Evolutionary conservation across 2,888 invertebrate species (phyloP).

Genomic region (Copidosoma aretas): DNA sequence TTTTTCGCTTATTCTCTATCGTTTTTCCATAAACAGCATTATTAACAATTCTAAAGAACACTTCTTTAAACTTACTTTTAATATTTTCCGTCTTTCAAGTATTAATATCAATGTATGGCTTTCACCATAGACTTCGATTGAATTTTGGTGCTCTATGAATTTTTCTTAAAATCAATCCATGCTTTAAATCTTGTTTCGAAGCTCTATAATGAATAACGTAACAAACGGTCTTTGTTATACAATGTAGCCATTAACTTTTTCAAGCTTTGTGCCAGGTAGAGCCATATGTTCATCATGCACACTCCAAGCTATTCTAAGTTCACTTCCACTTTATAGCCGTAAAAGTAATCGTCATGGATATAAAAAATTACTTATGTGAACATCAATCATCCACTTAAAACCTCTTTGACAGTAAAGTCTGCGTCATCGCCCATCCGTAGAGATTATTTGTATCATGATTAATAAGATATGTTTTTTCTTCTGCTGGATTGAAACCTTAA

Average conservation of each 20-base stretch:
- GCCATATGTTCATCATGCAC: conserved; percentile 11
- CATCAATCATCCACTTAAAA: too few relatives aligned
- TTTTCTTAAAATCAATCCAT: conserved; percentile 49
- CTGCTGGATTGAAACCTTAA: too few relatives aligned
- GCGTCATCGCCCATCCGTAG: too few relatives aligned
- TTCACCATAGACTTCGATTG: conserved; percentile 55
- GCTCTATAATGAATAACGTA: conserved; percentile 50
- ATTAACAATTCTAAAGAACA: conserved; percentile 58
- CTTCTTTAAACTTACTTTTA: conserved; percentile 55
- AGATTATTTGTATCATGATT: too few relatives aligned
- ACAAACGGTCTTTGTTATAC: conserved; percentile 38
- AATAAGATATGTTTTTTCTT: too few relatives aligned
- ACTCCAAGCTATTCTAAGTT: conserved; percentile 10
- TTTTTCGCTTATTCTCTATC: conserved; percentile 54
- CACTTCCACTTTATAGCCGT: conserved; percentile 36
- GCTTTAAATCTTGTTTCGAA: not conserved
- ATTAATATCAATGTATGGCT: conserved; percentile 58
- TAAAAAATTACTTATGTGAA: too few relatives aligned
- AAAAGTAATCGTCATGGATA: too few relatives aligned
- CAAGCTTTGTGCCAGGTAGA: not conserved
- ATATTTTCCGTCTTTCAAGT: conserved; percentile 51
- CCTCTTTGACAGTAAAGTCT: too few relatives aligned
- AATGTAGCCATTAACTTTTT: conserved; percentile 1
- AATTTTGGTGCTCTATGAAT: conserved; percentile 55
- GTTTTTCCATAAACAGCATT: conserved; percentile 59